A percentile compares a stretch with the other conserved stretches of the same genome.
Conservation (phyloP, 2,888 invertebrate species). For the Zygothrica quintamaculata region DNA sequence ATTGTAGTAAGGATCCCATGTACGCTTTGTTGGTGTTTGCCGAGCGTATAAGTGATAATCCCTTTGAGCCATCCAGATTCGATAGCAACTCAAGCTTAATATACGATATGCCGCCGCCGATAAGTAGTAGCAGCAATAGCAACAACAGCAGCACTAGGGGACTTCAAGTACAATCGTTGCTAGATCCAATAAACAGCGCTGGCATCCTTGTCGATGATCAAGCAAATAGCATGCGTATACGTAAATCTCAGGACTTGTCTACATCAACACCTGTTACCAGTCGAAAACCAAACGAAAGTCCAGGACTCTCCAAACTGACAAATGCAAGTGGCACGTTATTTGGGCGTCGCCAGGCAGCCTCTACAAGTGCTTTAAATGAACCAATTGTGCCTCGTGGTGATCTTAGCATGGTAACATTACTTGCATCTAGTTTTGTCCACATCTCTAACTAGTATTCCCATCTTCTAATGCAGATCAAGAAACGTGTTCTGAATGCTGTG, state of each 20-base stretch:
- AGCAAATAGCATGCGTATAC: slow-evolving; percentile 10
- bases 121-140: not conserved
- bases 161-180: not conserved
- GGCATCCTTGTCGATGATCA: slow-evolving; percentile 8
- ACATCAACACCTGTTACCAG: slow-evolving; percentile 76
- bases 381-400: slow-evolving; percentile 59
- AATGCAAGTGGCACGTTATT: not conserved
- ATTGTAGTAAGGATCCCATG: slow-evolving; percentile 81
- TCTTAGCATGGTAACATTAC: slow-evolving; percentile 71
- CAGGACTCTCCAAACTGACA: not conserved
- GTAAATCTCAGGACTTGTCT: slow-evolving; percentile 66
- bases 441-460: too few relatives aligned
- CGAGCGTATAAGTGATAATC: slow-evolving; percentile 67
- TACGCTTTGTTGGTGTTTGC: slow-evolving; percentile 81
- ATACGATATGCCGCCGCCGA: slow-evolving; percentile 56
- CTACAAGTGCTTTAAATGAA: not conserved
- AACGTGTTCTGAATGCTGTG: slow-evolving; percentile 82
- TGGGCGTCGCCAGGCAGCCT: slow-evolving; percentile 11
- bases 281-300: slow-evolving; percentile 23
- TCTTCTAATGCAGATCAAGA: slow-evolving; percentile 83
- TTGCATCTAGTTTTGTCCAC: not conserved
- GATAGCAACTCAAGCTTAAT: not conserved
- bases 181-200: slow-evolving; percentile 1
- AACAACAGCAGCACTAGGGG: not conserved
- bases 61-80: not conserved